These are phyloP conservation scores for Rhinolophus ferrumequinum DNA, from an alignment of 2,113 vertebrate genomes.

Conservation along the genomic window DNA sequence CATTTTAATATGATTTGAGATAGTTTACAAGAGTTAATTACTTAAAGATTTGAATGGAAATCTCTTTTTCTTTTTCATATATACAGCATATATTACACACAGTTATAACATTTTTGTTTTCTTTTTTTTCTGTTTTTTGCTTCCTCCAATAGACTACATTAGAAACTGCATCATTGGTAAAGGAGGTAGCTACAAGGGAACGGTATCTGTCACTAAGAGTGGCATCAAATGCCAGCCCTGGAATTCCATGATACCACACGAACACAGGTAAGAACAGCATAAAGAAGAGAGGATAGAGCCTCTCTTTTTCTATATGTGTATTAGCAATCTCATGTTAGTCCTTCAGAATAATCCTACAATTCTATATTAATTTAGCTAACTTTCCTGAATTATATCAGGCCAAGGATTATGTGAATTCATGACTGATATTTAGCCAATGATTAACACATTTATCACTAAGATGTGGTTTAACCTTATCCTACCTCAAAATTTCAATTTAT, in stretches of 20 bases:
- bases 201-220: conserved; percentile 91
- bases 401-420: neutral
- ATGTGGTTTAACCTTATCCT: neutral
- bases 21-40: neutral
- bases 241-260: conserved; percentile 95
- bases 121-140: neutral
- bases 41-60: neutral
- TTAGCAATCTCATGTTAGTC: neutral
- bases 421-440: neutral
- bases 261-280: conserved; percentile 94
- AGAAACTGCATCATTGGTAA: conserved; percentile 96
- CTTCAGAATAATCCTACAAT: neutral
- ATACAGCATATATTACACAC: neutral
- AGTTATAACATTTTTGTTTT: neutral
- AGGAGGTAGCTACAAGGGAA: conserved; percentile 95
- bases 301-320: neutral
- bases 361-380: neutral
- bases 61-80: conserved; percentile 22
- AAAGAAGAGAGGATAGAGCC: conserved; percentile 3
- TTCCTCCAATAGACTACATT: conserved; percentile 89
- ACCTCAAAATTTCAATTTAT: neutral
- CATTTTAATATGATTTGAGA: conserved; percentile 42
- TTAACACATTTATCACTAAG: neutral
- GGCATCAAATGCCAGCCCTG: conserved; percentile 96
- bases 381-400: neutral